Conservation (phyloP, 2,797 vertebrate genomes). For the Capromys pilorides region DNA sequence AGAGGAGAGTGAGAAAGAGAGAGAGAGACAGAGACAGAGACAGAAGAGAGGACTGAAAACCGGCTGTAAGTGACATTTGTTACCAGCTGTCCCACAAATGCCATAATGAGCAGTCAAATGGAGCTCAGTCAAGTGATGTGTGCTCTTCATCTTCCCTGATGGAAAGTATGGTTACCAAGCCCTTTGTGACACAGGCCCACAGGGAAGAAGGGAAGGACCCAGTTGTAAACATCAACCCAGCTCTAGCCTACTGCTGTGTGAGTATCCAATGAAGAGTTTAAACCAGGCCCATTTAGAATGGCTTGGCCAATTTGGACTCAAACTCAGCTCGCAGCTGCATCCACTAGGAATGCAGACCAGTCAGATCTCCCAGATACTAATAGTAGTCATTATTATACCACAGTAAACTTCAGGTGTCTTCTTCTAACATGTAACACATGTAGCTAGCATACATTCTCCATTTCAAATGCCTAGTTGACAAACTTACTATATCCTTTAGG, state of each 20-base stretch:
- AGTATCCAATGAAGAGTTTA: not conserved
- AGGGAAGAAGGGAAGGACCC: not conserved
- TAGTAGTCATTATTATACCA: not conserved
- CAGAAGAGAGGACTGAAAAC: not conserved
- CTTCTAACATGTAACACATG: not conserved
- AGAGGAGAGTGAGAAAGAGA: too few species aligned
- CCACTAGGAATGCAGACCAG: not conserved
- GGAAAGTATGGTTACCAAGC: not conserved
- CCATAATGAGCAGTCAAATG: not conserved
- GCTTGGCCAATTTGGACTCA: not conserved
- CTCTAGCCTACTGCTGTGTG: not conserved
- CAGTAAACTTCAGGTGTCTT: not conserved
- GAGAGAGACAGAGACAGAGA: not conserved
- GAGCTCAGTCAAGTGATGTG: not conserved
- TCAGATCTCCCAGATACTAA: not conserved
- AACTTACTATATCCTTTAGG: not conserved
- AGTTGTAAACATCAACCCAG: not conserved
- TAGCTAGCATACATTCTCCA: not conserved
- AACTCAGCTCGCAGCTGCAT: not conserved
- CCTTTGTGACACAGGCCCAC: not conserved
- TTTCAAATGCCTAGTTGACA: not conserved
- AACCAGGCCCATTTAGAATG: not conserved
- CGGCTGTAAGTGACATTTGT: not conserved
- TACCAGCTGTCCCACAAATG: not conserved
- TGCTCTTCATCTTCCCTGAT: too few species aligned